phyloP scores from a whole-genome alignment of 2,797 vertebrate genomes.

The Sorex maritimensis region DNA sequence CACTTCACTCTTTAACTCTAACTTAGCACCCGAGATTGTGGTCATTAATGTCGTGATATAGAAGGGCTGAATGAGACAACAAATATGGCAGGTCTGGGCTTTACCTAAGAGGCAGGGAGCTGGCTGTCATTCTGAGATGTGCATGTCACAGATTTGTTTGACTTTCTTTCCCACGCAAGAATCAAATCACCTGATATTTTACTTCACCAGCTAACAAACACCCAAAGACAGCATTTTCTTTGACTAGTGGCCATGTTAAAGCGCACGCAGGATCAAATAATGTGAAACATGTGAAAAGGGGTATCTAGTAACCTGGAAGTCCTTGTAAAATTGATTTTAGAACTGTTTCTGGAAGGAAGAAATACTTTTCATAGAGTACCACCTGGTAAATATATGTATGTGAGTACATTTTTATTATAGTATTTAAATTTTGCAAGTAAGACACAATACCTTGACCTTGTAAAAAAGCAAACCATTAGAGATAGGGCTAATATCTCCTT shows the following conservation, averaged over 20 bases:
- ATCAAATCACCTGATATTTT: not conserved
- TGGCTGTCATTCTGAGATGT: not conserved
- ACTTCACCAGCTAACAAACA: not conserved
- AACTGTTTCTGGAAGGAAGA: slow-evolving; percentile 8
- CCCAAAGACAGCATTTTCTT: not conserved
- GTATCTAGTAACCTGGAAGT: slow-evolving; percentile 4
- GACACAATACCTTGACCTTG: not conserved
- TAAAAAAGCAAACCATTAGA: slow-evolving; percentile 41
- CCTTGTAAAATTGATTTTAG: not conserved
- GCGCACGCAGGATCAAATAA: not conserved
- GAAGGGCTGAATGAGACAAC: not conserved
- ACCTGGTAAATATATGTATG: not conserved
- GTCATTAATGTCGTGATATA: not conserved
- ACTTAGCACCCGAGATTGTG: not conserved
- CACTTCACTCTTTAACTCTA: not conserved
- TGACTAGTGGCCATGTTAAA: not conserved
- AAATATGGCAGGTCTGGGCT: not conserved
- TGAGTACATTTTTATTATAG: slow-evolving; percentile 28
- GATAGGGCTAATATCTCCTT: not conserved
- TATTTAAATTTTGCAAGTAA: slow-evolving; percentile 59
- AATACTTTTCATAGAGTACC: slow-evolving; percentile 26
- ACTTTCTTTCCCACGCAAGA: not conserved
- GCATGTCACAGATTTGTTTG: not conserved
- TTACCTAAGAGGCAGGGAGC: not conserved
- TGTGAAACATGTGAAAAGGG: not conserved